A percentile compares a stretch with the other conserved stretches of the same genome.
These are phyloP conservation scores for Pinctada fucata DNA, from an alignment of 2,888 invertebrate species.

Conservation along the genomic window DNA sequence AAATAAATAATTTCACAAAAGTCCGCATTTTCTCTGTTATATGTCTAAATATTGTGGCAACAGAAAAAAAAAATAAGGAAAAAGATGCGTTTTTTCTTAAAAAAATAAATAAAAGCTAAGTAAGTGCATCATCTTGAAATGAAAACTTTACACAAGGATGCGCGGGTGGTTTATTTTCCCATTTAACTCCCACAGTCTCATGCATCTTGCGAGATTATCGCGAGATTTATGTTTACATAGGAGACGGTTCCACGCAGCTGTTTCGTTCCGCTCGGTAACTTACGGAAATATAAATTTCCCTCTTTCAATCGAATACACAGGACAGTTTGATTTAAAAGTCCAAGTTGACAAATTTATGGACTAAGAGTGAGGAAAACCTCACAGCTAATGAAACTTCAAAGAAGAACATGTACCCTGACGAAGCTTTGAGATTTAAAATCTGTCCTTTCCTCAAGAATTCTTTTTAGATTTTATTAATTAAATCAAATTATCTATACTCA, in stretches of 20 bases:
- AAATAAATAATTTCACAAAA: too few species aligned
- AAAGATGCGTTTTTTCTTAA: neutral
- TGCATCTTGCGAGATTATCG: neutral
- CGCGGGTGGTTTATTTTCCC: neutral
- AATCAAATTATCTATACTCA: too few species aligned
- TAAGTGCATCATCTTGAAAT: neutral
- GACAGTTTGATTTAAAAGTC: neutral
- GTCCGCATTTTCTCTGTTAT: neutral
- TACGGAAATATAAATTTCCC: constrained; percentile 1
- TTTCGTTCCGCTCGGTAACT: neutral
- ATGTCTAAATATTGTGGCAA: neutral
- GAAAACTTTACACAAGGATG: neutral
- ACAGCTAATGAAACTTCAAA: too few species aligned
- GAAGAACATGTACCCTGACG: too few species aligned
- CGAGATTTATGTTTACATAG: neutral
- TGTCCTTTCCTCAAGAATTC: too few species aligned
- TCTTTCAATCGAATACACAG: constrained; percentile 3
- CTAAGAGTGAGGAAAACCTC: neutral
- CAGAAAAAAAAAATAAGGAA: neutral
- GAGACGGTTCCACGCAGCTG: constrained; percentile 1
- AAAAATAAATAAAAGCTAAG: neutral
- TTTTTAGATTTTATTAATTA: too few species aligned
- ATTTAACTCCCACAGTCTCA: neutral
- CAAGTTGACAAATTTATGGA: neutral
- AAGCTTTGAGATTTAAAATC: too few species aligned